A percentile compares a stretch with the other conserved stretches of the same genome.
These are phyloP conservation scores for Stomatorhinus ivindoensis DNA, from an alignment of 2,113 vertebrate genomes.

Conservation along the genomic window DNA sequence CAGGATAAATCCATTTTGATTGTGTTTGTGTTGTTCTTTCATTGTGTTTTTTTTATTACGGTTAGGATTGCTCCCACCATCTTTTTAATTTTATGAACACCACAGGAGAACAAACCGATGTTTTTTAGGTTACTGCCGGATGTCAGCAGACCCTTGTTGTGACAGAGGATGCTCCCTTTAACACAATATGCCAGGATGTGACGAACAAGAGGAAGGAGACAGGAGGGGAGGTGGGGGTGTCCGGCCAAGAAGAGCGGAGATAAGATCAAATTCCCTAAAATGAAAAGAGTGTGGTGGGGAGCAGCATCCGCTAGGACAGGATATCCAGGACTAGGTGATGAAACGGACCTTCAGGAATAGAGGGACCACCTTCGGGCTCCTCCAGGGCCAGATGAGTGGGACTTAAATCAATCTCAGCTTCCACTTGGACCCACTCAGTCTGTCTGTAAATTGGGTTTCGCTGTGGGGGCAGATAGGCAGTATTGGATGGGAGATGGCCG, in stretches of 20 bases:
- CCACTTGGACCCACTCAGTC: neutral
- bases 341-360: neutral
- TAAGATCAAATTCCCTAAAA: neutral
- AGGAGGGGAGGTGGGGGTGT: neutral
- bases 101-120: neutral
- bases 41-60: neutral
- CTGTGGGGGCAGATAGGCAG: neutral
- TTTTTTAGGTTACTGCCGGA: neutral
- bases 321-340: neutral
- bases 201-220: neutral
- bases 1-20: neutral
- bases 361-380: neutral
- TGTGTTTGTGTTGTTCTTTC: neutral
- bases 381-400: neutral
- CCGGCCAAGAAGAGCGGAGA: neutral
- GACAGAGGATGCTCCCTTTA: neutral
- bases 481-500: neutral
- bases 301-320: neutral
- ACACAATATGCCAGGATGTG: neutral
- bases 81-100: neutral
- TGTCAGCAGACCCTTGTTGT: neutral
- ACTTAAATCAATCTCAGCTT: conserved; percentile 18
- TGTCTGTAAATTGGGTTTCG: neutral
- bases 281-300: neutral
- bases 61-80: neutral